phyloP scores from a whole-genome alignment of 2,888 invertebrate genomes.

The Calameuta filiformis region DNA sequence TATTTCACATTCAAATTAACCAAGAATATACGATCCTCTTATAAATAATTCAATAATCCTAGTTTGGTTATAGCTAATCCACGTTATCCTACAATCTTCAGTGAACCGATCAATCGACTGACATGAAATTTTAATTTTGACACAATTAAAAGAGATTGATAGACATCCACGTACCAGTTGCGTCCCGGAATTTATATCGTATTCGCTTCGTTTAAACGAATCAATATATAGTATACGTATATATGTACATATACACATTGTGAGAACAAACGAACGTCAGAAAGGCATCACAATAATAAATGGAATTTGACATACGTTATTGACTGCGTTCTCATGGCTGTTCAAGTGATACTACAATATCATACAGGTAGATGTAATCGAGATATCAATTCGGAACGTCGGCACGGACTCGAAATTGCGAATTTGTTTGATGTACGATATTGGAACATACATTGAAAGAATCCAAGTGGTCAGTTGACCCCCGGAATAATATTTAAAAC shows the following conservation, averaged over 20 bases:
- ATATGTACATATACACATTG: too few relatives aligned
- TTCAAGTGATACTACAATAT: not conserved
- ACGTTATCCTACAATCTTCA: not conserved
- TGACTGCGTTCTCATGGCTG: not conserved
- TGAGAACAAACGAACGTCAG: not conserved
- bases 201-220: not conserved
- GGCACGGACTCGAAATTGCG: not conserved
- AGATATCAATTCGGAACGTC: not conserved
- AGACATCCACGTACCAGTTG: not conserved
- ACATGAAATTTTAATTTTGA: not conserved
- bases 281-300: not conserved
- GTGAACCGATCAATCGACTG: not conserved
- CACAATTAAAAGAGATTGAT: not conserved
- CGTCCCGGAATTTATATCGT: not conserved
- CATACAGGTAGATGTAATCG: not conserved
- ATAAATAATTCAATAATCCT: not conserved
- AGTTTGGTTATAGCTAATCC: not conserved
- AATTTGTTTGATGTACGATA: not conserved
- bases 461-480: not conserved
- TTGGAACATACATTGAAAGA: not conserved
- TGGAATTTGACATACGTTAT: not conserved
- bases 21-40: not conserved
- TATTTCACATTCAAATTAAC: conserved; percentile 1
- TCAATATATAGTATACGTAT: too few relatives aligned
- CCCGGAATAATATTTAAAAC: not conserved